Evolutionary conservation across 2,113 vertebrate genomes (phyloP).

Genomic region (Gorsachius goisagi): DNA sequence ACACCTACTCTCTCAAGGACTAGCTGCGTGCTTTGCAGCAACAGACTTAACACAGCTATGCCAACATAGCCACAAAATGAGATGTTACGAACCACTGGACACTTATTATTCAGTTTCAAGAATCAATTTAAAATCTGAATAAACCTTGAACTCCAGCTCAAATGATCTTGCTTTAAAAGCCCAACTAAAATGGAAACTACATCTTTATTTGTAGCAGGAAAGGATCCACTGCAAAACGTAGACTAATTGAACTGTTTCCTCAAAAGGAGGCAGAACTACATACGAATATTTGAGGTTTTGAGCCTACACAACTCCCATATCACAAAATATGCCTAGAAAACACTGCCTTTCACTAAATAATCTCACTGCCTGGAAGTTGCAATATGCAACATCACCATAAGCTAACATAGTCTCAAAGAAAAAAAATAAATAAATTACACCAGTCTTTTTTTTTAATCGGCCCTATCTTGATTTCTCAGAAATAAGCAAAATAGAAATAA

Average conservation of each 20-base stretch:
- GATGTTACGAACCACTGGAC: background rate
- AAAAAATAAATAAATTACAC: background rate
- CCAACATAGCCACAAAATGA: background rate
- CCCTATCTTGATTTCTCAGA: background rate
- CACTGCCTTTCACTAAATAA: background rate
- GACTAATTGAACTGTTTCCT: background rate
- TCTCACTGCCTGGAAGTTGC: background rate
- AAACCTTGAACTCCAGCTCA: background rate
- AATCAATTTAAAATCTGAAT: background rate
- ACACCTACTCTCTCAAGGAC: background rate
- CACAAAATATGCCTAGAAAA: background rate
- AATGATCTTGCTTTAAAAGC: background rate
- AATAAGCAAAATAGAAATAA: background rate
- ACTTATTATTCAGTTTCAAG: background rate
- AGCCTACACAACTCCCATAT: background rate
- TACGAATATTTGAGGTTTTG: background rate
- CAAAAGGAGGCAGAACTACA: background rate
- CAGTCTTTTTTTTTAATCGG: background rate
- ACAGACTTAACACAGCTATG: background rate
- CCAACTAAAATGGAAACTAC: background rate
- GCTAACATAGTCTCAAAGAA: background rate
- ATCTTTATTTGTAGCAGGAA: background rate
- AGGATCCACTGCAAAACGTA: background rate
- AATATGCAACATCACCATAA: background rate
- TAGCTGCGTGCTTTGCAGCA: background rate